Base-by-base conservation (phyloP, 2,888 invertebrate genomes). In the Notodonta dromedarius region DNA sequence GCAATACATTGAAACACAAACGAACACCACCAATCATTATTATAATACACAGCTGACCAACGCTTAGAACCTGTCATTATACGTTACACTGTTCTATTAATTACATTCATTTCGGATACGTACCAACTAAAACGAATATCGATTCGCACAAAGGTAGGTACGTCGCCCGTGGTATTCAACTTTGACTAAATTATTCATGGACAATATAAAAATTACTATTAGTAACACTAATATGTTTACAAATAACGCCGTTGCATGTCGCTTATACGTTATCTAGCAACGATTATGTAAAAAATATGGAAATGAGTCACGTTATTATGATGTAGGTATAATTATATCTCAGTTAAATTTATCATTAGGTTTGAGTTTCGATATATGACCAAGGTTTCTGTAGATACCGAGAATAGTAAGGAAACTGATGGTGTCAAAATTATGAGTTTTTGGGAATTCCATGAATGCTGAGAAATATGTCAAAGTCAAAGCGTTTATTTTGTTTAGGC, bases 171-270 rank as follows among this genome's bases (percentile, higher is more conserved):
- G 12, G 8, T 35, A 52, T 24, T 52, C 32, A 7, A 52, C 12
- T 32, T 24, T 12, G 24, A 52, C 12, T 48, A n/a, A 63, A 58
- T 59, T 48, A 46, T 60, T 16, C n/a, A 61, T 58, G 58, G 9
- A 12, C 46, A n/a, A n/a, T 57, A 42, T 59, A 53, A 63, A 53
- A 69, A 65, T 70, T 70, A 66, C 13, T 24, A 39, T 11, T 70
- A 42, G 39, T 59, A 56, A 56, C 16, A 40, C 5, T 66, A 57
- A 57, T 55, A 42, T 64, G 50, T 57, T 56, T 58, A 56, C 24
- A 51, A 42, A 52, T 52, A 13, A 50, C 52, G 4, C 16, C 40
- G 32, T 52, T 52, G 32, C 52, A 32, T 52, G 52, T 50, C 2
- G 11, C 7, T 24, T 32, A 32, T 51, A 24, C 24, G 52, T 52